Evolutionary conservation across 2,797 vertebrate genomes (phyloP).

Genomic region (Coregonus ussuriensis): DNA sequence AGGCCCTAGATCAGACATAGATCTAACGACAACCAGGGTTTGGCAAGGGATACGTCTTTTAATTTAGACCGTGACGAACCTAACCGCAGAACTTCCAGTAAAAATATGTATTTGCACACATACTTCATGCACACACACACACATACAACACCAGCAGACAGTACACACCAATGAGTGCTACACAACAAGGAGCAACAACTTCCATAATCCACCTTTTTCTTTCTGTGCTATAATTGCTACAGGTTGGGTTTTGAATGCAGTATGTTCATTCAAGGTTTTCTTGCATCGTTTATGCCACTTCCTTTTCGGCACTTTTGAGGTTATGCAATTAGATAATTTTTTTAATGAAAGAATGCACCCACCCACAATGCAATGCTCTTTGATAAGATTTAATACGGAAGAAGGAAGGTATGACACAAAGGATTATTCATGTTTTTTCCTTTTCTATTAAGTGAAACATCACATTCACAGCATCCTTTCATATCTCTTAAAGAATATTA

Average conservation of each 20-base stretch:
- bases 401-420: no score
- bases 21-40: conserved; percentile 47
- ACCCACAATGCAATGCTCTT: conserved; percentile 5
- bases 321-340: conserved; percentile 14
- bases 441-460: no score
- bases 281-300: not conserved
- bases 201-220: conserved; percentile 52
- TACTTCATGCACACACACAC: conserved; percentile 53
- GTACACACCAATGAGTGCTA: conserved; percentile 63
- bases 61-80: conserved; percentile 52
- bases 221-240: not conserved
- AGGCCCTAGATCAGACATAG: not conserved
- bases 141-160: conserved; percentile 53
- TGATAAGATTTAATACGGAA: not conserved
- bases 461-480: not conserved
- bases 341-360: conserved; percentile 1
- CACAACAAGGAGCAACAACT: conserved; percentile 58
- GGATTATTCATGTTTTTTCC: no score
- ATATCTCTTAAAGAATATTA: not conserved
- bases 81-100: conserved; percentile 65
- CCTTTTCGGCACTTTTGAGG: conserved; percentile 26
- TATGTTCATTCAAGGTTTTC: not conserved
- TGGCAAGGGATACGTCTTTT: conserved; percentile 67
- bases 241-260: not conserved
- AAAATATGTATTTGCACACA: conserved; percentile 59